A percentile compares a stretch with the other conserved stretches of the same genome.
Conservation (phyloP, 2,797 vertebrate species). For the Galaxias olidus region DNA sequence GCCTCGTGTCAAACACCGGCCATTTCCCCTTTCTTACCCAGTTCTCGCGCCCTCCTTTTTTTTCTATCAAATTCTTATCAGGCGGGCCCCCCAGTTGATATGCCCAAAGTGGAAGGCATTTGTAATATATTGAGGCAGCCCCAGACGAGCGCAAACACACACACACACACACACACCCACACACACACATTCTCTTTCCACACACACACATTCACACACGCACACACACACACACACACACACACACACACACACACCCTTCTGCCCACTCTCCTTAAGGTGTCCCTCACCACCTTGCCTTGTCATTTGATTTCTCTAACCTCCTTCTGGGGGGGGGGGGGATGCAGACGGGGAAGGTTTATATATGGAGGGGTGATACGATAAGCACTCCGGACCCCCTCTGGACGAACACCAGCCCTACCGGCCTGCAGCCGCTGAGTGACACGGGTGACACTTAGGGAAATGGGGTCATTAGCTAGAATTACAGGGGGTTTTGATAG, state of each 20-base stretch:
- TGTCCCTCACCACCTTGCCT: constrained; percentile 59
- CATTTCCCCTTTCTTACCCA: constrained; percentile 38
- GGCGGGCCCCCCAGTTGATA: constrained; percentile 40
- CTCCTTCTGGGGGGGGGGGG: constrained; percentile 20
- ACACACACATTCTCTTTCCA: constrained; percentile 6
- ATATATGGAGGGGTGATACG: background rate
- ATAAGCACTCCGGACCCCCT: constrained; percentile 6
- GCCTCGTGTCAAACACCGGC: constrained; percentile 66
- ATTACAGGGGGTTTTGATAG: constrained; percentile 77
- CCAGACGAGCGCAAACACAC: constrained; percentile 6
- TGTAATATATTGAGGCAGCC: constrained; percentile 53
- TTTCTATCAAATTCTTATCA: constrained; percentile 51
- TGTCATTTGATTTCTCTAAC: constrained; percentile 62
- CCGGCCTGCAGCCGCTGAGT: constrained; percentile 44
- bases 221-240: constrained; percentile 10
- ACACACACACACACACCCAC: constrained; percentile 1
- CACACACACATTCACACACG: constrained; percentile 1
- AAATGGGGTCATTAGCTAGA: constrained; percentile 83
- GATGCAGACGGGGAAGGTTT: constrained; percentile 15
- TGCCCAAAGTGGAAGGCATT: constrained; percentile 46
- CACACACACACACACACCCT: constrained; percentile 24
- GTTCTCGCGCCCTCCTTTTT: constrained; percentile 43
- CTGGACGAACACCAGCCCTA: background rate
- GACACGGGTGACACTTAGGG: constrained; percentile 74
- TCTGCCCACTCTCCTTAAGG: constrained; percentile 15